Conservation (phyloP, 2,797 vertebrate species). For the Eulemur albifrons region DNA sequence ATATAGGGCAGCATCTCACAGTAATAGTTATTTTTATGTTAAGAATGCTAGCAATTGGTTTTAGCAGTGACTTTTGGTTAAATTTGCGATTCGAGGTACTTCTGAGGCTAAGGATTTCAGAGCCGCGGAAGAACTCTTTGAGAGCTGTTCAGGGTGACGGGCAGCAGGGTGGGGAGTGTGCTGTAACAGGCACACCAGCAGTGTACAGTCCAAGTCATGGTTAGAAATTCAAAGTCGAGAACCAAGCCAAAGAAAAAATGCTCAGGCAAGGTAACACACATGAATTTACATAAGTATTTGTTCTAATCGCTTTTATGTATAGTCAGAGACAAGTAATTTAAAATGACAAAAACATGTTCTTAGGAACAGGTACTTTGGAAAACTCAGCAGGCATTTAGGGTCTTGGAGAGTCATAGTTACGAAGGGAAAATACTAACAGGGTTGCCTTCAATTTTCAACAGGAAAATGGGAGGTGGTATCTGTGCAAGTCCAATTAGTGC, state of each 20-base stretch:
- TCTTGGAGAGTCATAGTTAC: background rate
- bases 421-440: background rate
- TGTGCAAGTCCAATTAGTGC: background rate
- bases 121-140: background rate
- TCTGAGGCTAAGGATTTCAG: background rate
- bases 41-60: background rate
- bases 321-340: slow-evolving; percentile 6
- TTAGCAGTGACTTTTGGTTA: background rate
- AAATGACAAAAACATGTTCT: background rate
- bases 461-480: background rate
- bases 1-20: background rate
- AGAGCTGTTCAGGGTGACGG: background rate
- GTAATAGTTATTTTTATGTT: background rate
- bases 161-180: background rate
- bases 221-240: background rate
- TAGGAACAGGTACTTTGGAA: background rate
- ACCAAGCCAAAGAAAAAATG: background rate
- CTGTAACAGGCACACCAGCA: too few species aligned
- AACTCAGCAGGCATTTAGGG: background rate
- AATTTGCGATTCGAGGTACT: background rate
- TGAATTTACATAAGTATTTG: background rate
- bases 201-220: background rate
- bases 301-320: background rate
- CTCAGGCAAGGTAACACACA: background rate
- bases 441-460: background rate